Base-by-base conservation (phyloP, 2,113 vertebrate species). In the Clarias batrachus region DNA sequence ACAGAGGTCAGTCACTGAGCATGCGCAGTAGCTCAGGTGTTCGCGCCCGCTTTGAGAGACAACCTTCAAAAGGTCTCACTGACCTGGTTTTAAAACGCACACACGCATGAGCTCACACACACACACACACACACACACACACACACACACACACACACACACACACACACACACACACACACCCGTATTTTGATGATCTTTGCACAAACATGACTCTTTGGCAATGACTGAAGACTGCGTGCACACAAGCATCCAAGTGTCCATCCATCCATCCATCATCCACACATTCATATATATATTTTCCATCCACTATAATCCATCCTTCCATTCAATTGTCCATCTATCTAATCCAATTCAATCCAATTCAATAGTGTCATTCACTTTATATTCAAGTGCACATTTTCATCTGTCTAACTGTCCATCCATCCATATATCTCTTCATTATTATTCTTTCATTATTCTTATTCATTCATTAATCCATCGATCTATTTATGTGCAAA, bases 1-100 rank as follows among this genome's bases (percentile, higher is more conserved):
- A 63, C 85, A 71, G 90, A n/a, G 87, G 88, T 83, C 65, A 60
- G 89, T 88, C 89, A 88, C 85, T 84, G 76, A 60, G 59, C 87
- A 84, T 82, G 85, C 90, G 87, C 86, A 76, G 82, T 25, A 76
- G 88, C 37, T 54, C 60, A 73, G 63, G 84, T 85, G n/a, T 81
- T 81, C 59, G 77, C 37, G 77, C 37, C 54, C 65, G 78, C 87
- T 82, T 88, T 88, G 81, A 88, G 30, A 88, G 70, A 88, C 63
- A 84, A 82, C 78, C 70, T 88, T 85, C 79, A 82, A 65, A 71
- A 25, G 21, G 56, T 56, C 70, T 70, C 63, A 6, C 63, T 19
- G 13, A 48, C 25, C 81, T 82, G 9, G 37, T 52, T 65, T 54
- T 66, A 54, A 14, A 56, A 70, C 10, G 56, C 41, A 25, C 21